These are phyloP conservation scores for Orchestes rusci DNA, from an alignment of 2,888 invertebrate species.

Conservation along the genomic window DNA sequence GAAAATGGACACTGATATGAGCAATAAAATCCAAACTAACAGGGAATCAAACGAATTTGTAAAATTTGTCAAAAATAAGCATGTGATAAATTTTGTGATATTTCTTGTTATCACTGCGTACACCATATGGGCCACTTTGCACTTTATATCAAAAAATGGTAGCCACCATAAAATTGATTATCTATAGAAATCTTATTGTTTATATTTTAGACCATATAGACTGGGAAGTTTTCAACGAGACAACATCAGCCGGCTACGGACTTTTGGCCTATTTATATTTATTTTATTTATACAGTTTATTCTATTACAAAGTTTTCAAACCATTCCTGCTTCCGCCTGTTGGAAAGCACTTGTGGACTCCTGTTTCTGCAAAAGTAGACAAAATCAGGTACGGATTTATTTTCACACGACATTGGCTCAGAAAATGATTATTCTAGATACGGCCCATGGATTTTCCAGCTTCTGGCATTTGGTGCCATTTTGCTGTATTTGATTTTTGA, in stretches of 20 bases:
- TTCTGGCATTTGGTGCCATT: conserved; percentile 47
- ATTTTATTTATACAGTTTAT: conserved; percentile 25
- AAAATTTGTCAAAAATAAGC: too few relatives aligned
- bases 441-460: conserved; percentile 43
- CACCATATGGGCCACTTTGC: conserved; percentile 34
- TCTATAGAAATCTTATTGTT: conserved; percentile 3
- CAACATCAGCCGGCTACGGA: conserved; percentile 29
- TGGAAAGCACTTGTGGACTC: conserved; percentile 21
- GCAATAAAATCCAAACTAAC: too few relatives aligned
- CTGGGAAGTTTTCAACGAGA: conserved; percentile 20
- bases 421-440: conserved; percentile 40
- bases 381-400: conserved; percentile 23
- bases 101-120: conserved; percentile 28
- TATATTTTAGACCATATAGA: conserved; percentile 15
- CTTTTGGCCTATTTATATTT: conserved; percentile 28
- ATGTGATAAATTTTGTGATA: conserved; percentile 14
- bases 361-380: conserved; percentile 10
- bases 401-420: not conserved
- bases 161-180: conserved; percentile 3
- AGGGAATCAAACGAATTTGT: too few relatives aligned
- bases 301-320: conserved; percentile 25
- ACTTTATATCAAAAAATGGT: conserved; percentile 29
- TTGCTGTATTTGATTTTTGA: conserved; percentile 58
- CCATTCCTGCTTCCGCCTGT: conserved; percentile 24
- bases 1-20: too few relatives aligned